phyloP scores from a whole-genome alignment of 2,888 invertebrate genomes.

The Coleophora deauratella region DNA sequence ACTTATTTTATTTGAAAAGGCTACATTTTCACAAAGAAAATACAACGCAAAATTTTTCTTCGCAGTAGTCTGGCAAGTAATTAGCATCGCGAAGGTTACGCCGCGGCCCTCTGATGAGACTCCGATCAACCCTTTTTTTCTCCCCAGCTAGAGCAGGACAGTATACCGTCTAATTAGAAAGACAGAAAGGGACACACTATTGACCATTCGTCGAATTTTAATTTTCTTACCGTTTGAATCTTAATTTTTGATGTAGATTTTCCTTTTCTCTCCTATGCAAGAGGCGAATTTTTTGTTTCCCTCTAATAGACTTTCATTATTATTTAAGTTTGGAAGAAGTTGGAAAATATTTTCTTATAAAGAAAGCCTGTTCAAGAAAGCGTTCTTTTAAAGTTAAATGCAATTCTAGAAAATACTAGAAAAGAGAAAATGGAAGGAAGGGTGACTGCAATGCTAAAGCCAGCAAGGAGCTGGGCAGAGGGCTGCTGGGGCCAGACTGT shows the following conservation, averaged over 20 bases:
- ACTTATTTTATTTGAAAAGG: too few relatives aligned
- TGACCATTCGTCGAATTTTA: constrained; percentile 71
- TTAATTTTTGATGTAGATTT: constrained; percentile 65
- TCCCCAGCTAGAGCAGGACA: constrained; percentile 28
- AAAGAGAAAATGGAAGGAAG: too few relatives aligned
- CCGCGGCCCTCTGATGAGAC: constrained; percentile 32
- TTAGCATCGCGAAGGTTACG: constrained; percentile 8
- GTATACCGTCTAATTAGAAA: constrained; percentile 4
- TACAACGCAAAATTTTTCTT: too few relatives aligned
- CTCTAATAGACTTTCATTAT: constrained; percentile 38
- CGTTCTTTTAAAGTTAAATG: too few relatives aligned
- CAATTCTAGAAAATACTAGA: too few relatives aligned
- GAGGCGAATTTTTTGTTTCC: constrained; percentile 30
- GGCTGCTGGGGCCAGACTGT: too few relatives aligned
- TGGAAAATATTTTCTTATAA: too few relatives aligned
- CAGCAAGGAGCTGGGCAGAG: too few relatives aligned
- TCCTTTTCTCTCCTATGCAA: constrained; percentile 33
- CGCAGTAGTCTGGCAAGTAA: background rate
- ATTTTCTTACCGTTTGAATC: constrained; percentile 74
- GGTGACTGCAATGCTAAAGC: too few relatives aligned
- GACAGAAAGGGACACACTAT: constrained; percentile 35
- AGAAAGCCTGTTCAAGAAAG: too few relatives aligned
- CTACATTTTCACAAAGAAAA: too few relatives aligned
- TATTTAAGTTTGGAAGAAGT: too few relatives aligned
- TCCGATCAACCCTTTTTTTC: constrained; percentile 51